These are phyloP conservation scores for Poecilobothrus nobilitatus DNA, from an alignment of 2,888 invertebrate genomes.

Conservation along the genomic window DNA sequence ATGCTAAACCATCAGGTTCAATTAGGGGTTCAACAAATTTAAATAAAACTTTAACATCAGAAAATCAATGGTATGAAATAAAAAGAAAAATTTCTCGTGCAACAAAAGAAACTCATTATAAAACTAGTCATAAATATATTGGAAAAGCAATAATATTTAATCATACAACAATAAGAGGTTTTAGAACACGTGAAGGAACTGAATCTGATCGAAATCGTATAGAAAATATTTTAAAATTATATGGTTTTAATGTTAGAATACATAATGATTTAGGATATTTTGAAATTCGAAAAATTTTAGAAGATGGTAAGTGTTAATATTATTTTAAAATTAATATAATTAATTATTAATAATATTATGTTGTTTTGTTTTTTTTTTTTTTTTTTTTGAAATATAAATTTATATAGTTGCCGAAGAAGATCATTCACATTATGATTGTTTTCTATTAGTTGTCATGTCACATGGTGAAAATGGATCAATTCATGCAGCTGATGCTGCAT, in stretches of 20 bases:
- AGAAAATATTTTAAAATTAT: slow-evolving; percentile 35
- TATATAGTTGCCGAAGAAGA: slow-evolving; percentile 48
- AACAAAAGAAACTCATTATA: slow-evolving; percentile 43
- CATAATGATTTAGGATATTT: slow-evolving; percentile 44
- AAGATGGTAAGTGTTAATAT: slow-evolving; percentile 17
- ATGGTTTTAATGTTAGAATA: slow-evolving; percentile 46
- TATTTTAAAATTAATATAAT: not conserved
- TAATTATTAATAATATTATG: too few relatives aligned
- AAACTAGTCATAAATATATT: slow-evolving; percentile 44
- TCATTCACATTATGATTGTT: slow-evolving; percentile 52
- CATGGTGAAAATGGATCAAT: slow-evolving; percentile 57
- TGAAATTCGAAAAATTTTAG: slow-evolving; percentile 42
- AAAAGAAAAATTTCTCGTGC: slow-evolving; percentile 27
- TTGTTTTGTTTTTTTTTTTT: too few relatives aligned
- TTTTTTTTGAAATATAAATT: not conserved
- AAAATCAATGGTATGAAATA: too few relatives aligned
- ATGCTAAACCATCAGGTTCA: too few relatives aligned
- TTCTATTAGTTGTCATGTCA: slow-evolving; percentile 54
- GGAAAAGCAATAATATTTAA: slow-evolving; percentile 54
- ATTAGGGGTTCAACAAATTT: too few relatives aligned
- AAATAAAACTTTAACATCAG: too few relatives aligned
- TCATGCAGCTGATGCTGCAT: slow-evolving; percentile 50
- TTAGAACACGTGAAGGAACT: slow-evolving; percentile 47
- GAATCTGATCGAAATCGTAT: slow-evolving; percentile 50
- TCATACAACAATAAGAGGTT: slow-evolving; percentile 46